These are phyloP conservation scores for Urosaurus nigricauda DNA, from an alignment of 2,797 vertebrate genomes.

Conservation along the genomic window DNA sequence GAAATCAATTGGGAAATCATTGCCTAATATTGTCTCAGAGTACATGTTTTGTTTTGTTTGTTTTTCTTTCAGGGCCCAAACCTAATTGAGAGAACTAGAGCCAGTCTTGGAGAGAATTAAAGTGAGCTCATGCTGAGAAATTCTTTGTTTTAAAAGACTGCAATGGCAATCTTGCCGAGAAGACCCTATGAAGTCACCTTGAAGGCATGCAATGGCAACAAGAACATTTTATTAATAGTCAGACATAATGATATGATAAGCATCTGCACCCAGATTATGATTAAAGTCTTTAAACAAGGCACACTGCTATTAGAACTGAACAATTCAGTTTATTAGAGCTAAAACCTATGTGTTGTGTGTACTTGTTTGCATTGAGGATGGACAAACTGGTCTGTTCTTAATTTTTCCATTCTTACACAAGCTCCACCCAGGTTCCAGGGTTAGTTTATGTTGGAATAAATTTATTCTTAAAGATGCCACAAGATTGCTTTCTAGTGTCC, in stretches of 20 bases:
- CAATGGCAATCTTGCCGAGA: neutral
- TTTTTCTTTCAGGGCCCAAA: slow-evolving; percentile 21
- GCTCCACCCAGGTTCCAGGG: neutral
- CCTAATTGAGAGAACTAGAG: neutral
- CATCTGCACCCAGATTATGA: neutral
- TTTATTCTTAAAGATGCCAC: too few relatives aligned
- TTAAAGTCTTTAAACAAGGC: slow-evolving; percentile 3
- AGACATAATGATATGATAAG: too few relatives aligned
- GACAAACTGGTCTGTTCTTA: too few relatives aligned
- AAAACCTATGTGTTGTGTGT: neutral
- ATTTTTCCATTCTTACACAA: neutral
- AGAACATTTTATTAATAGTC: too few relatives aligned
- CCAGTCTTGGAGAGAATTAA: neutral
- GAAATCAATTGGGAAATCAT: neutral
- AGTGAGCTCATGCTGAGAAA: neutral
- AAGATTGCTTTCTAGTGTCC: neutral
- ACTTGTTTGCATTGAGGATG: neutral
- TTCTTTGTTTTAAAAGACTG: neutral
- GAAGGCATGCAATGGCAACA: too few relatives aligned
- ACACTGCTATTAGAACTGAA: neutral
- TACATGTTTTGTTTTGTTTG: neutral
- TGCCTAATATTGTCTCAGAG: neutral
- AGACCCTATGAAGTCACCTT: too few relatives aligned
- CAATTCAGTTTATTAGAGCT: neutral
- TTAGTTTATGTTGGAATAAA: too few relatives aligned